Conservation (phyloP, 1,140 invertebrate genomes). For the Hylaeus volcanicus region DNA sequence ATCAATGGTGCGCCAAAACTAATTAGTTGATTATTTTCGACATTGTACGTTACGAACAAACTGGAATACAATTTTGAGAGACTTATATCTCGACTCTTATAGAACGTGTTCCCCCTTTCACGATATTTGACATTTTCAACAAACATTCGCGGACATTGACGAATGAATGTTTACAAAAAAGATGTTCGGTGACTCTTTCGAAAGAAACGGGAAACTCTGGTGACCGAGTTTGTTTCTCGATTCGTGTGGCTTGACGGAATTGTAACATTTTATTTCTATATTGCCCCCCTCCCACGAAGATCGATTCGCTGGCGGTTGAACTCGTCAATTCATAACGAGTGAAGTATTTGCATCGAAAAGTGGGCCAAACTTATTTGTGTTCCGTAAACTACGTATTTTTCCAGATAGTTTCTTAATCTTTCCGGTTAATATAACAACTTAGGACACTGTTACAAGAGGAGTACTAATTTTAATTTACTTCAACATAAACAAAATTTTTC, state of each 20-base stretch:
- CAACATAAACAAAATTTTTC: no score
- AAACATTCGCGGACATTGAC: background rate
- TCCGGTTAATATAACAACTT: no score
- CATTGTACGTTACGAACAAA: no score
- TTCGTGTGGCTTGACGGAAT: conserved; percentile 11
- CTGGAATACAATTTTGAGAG: no score
- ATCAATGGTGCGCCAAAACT: no score
- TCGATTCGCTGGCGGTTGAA: conserved; percentile 13
- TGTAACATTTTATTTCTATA: conserved; percentile 30
- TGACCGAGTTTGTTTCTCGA: conserved; percentile 23
- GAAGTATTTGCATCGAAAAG: no score
- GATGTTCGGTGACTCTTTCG: background rate
- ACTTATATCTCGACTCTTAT: background rate
- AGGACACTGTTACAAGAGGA: no score
- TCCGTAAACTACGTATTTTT: no score
- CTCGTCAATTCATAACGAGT: background rate
- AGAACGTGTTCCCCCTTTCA: background rate
- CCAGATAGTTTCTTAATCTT: no score
- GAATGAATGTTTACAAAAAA: conserved; percentile 13
- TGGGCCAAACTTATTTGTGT: no score
- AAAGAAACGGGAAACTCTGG: background rate
- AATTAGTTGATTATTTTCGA: no score
- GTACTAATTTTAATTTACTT: no score
- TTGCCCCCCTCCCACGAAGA: background rate
- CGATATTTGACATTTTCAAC: conserved; percentile 18